A percentile compares a stretch with the other conserved stretches of the same genome.
phyloP scores from a whole-genome alignment of 2,113 vertebrate species.

The Irena cyanogastra region DNA sequence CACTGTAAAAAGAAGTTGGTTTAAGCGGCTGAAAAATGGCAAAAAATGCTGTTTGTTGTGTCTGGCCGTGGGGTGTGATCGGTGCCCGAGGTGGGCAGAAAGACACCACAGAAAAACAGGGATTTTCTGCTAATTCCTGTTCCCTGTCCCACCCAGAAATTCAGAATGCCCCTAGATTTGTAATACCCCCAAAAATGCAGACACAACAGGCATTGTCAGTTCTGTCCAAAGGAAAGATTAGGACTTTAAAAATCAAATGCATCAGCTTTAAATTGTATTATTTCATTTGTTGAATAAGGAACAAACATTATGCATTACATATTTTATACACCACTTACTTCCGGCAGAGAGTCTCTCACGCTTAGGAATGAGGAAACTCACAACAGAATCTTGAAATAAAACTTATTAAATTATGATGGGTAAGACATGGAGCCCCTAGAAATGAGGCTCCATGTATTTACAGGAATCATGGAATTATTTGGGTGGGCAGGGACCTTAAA shows the following conservation, averaged over 20 bases:
- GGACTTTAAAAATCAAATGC: not conserved
- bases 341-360: not conserved
- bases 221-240: not conserved
- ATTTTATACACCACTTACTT: not conserved
- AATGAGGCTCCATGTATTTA: not conserved
- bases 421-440: not conserved
- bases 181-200: not conserved
- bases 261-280: rapidly evolving
- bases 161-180: not conserved
- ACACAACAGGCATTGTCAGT: not conserved
- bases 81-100: not conserved
- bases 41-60: not conserved
- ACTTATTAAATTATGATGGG: not conserved
- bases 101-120: not conserved
- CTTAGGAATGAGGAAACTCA: not conserved
- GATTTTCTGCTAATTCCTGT: not conserved
- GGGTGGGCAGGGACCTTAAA: not conserved
- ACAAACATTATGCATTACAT: not conserved
- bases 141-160: not conserved
- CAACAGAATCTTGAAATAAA: not conserved
- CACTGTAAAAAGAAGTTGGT: not conserved
- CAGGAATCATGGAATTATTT: not conserved
- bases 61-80: not conserved
- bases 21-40: not conserved
- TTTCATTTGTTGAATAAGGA: not conserved